A percentile compares a stretch with the other conserved stretches of the same genome.
Evolutionary conservation across 2,888 invertebrate species (phyloP).

Genomic region (Chesias legatella): DNA sequence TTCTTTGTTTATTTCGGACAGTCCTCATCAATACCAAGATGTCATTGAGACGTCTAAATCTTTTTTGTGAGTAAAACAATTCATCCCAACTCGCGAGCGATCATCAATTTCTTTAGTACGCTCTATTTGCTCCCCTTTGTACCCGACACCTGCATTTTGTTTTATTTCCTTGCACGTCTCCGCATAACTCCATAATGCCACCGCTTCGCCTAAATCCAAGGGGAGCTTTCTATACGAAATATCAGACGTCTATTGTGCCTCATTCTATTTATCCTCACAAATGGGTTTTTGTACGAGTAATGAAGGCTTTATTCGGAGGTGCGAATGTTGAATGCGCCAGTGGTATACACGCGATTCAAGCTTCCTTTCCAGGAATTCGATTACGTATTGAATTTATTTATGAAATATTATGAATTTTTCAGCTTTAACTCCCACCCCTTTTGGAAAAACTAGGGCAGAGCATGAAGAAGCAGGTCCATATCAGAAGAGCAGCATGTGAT

Average conservation of each 20-base stretch:
- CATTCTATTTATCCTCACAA: conserved; percentile 68
- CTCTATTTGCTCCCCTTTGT: conserved; percentile 38
- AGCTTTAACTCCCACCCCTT: conserved; percentile 6
- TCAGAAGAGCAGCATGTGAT: conserved; percentile 11
- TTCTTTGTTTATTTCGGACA: conserved; percentile 1
- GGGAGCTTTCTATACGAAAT: conserved; percentile 73
- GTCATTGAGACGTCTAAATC: conserved; percentile 1
- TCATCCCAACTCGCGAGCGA: conserved; percentile 8
- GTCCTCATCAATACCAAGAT: conserved; percentile 5
- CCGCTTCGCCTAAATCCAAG: conserved; percentile 64
- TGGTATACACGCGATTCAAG: conserved; percentile 48
- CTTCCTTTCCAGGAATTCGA: conserved; percentile 41
- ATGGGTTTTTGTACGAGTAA: conserved; percentile 72
- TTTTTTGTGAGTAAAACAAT: conserved; percentile 10
- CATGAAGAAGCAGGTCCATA: conserved; percentile 1
- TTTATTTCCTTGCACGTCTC: conserved; percentile 71
- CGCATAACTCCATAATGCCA: conserved; percentile 70
- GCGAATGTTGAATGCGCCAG: conserved; percentile 63
- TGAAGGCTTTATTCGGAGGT: conserved; percentile 75
- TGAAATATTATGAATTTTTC: conserved; percentile 13
- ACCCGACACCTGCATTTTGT: conserved; percentile 68
- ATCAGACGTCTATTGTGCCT: conserved; percentile 67
- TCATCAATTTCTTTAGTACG: conserved; percentile 19
- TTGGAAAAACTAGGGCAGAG: neutral
- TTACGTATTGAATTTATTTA: conserved; percentile 29